Base-by-base conservation (phyloP, 2,113 vertebrate genomes). In the Brienomyrus brachyistius region DNA sequence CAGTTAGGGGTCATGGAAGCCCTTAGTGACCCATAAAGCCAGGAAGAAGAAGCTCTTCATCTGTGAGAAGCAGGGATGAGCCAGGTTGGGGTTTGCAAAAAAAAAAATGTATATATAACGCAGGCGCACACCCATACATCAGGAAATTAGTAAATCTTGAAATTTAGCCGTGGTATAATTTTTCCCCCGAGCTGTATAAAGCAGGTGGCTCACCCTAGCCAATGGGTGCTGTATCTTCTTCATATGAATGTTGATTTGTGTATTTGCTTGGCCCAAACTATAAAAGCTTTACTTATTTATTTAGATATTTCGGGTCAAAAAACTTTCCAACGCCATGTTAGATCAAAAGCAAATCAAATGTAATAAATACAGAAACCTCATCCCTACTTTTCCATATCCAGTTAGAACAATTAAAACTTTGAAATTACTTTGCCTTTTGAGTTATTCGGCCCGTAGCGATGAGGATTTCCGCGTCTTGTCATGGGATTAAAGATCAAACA, bases 401-500 rank as follows among this genome's bases (percentile, higher is more conserved):
- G 35, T 80, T 40, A 80, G 74, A 43, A 80, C 31, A 43, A 80
- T 80, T 43, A 43, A 80, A 80, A 19, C 31, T 80, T 35, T 4
- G 5, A 40, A 43, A 80, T 19, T 17, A 11, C 70, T n/a, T 40
- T 77, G 35, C 40, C 13, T 43, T 40, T 80, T 80, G 74, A 43
- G 2, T 17, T 43, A 80, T 80, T 43, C 15, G 0, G 13, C 17
- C 15, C 43, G 5, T 43, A 40, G 74, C 35, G 35, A 80, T 80
- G 31, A 80, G 74, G 74, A 80, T 80, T 80, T 80, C 74, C n/a
- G 3, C 2, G 21, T 47, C 40, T 11, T 84, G 82, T 23, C 40
- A 85, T 31, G 43, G 74, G 89, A 89, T 84, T 89, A 84, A 59
- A 89, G 51, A 89, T 85, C 51, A 89, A 89, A 89, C 47, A 35